Evolutionary conservation across 2,113 vertebrate species (phyloP).

Genomic region (Todiramphus chloris): DNA sequence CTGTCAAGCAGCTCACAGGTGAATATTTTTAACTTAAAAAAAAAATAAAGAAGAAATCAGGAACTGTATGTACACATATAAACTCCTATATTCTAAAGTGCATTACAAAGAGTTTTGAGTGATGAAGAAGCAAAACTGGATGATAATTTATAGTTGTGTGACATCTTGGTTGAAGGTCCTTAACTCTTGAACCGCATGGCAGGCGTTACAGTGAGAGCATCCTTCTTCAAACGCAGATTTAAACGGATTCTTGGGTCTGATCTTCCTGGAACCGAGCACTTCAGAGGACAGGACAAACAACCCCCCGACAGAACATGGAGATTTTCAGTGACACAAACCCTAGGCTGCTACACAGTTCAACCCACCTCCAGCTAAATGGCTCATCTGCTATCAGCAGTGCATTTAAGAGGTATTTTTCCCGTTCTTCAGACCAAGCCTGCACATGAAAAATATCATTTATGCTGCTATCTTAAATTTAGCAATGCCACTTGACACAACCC

Average conservation of each 20-base stretch:
- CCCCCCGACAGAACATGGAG: not conserved
- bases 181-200: not conserved
- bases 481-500: accelerated
- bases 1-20: not conserved
- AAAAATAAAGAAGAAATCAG: not conserved
- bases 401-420: not conserved
- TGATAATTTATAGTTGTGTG: conserved; percentile 56
- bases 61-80: not conserved
- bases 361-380: not conserved
- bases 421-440: not conserved
- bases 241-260: not conserved
- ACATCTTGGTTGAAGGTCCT: conserved; percentile 9
- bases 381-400: not conserved
- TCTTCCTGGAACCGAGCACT: conserved; percentile 40
- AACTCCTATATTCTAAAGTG: conserved; percentile 39
- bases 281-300: conserved; percentile 33
- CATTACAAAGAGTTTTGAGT: not conserved
- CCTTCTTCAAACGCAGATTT: not conserved
- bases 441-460: not conserved
- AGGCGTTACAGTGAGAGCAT: not conserved
- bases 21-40: accelerated
- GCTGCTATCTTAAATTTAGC: not conserved
- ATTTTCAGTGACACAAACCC: not conserved
- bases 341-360: accelerated
- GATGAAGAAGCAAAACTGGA: conserved; percentile 67